A percentile compares a stretch with the other conserved stretches of the same genome.
Conservation (phyloP, 37 sponge, comb jelly and placozoan genomes). For the Hormiphora californensis region DNA sequence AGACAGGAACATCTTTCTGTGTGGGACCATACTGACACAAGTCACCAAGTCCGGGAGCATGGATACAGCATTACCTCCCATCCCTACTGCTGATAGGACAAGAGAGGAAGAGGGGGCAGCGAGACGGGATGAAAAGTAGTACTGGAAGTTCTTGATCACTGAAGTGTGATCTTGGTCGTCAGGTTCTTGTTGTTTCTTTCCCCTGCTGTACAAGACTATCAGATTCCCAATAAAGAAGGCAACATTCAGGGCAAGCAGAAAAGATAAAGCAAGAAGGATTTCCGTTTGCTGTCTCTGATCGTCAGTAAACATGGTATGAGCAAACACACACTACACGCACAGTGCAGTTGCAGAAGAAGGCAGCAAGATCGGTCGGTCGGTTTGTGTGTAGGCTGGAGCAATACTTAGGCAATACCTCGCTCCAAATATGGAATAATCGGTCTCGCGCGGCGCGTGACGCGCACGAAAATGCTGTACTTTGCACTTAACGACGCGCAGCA, state of each 20-base stretch:
- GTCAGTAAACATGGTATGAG: too few species aligned
- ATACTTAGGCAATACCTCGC: too few species aligned
- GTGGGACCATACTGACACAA: not conserved
- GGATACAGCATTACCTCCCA: not conserved
- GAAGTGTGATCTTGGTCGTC: not conserved
- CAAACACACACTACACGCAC: too few species aligned
- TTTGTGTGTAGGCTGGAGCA: too few species aligned
- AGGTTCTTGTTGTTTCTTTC: not conserved
- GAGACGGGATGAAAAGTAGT: not conserved
- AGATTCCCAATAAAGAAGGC: not conserved
- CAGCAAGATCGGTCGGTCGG: too few species aligned
- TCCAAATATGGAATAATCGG: constrained; percentile 49
- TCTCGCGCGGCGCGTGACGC: not conserved
- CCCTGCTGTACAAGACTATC: not conserved
- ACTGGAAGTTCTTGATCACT: not conserved
- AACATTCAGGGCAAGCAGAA: not conserved
- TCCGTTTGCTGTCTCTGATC: too few species aligned
- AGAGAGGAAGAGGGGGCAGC: not conserved
- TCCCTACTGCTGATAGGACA: not conserved
- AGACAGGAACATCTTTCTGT: not conserved
- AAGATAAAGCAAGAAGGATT: not conserved
- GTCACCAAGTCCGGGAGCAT: not conserved
- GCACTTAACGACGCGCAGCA: not conserved
- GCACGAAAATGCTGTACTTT: constrained; percentile 35
- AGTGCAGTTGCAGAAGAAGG: too few species aligned